Conservation (phyloP, 37 sponge, comb jelly and placozoan genomes). For the Aplysina aerophoba region DNA sequence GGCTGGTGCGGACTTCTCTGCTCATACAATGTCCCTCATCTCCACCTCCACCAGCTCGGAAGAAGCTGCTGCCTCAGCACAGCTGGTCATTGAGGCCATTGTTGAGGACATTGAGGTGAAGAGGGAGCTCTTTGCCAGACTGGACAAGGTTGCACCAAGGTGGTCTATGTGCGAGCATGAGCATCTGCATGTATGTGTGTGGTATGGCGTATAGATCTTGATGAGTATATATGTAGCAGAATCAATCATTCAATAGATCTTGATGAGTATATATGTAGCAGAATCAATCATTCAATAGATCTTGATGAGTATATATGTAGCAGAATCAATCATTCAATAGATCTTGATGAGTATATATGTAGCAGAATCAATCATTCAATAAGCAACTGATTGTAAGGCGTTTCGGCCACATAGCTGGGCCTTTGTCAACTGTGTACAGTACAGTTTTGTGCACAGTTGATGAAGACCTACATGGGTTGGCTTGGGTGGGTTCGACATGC, state of each 20-base stretch:
- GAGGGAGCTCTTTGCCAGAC: slow-evolving; percentile 75
- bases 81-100: slow-evolving; percentile 95
- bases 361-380: too few species aligned
- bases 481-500: too few species aligned
- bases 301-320: too few species aligned
- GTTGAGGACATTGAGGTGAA: slow-evolving; percentile 89
- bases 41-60: slow-evolving; percentile 32
- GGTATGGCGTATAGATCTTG: not conserved
- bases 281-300: too few species aligned
- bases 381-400: too few species aligned
- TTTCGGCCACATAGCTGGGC: too few species aligned
- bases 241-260: not conserved
- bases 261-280: too few species aligned
- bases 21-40: slow-evolving; percentile 43
- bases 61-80: slow-evolving; percentile 42
- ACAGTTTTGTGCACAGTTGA: too few species aligned
- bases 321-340: too few species aligned
- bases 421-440: too few species aligned
- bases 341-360: too few species aligned
- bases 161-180: slow-evolving; percentile 19
- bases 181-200: slow-evolving; percentile 6
- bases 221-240: not conserved
- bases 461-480: too few species aligned
- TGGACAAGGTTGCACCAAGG: slow-evolving; percentile 82
- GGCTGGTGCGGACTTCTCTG: slow-evolving; percentile 62